Percentiles rank a stretch among this genome's conserved stretches.
These are phyloP conservation scores for Trichonephila clavata DNA, from an alignment of 1,140 invertebrate species.

Conservation along the genomic window DNA sequence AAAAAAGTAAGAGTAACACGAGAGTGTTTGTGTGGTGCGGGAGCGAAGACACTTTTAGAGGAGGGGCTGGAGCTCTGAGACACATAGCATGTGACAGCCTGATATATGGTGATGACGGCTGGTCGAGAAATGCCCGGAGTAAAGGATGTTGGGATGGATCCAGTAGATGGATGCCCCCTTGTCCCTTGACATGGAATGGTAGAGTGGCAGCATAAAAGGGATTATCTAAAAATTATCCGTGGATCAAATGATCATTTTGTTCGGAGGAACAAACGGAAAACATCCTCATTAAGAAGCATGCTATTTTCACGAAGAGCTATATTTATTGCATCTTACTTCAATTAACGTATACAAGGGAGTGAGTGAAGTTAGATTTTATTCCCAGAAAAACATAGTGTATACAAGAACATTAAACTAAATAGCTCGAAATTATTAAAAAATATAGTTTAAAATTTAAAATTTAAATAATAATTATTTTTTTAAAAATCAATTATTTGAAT, in stretches of 20 bases:
- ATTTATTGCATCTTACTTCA: no score
- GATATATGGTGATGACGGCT: slow-evolving; percentile 73
- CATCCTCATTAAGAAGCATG: no score
- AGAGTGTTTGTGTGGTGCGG: slow-evolving; percentile 24
- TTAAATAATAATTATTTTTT: no score
- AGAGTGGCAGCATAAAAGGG: not conserved
- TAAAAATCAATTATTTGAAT: no score
- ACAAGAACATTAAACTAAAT: no score
- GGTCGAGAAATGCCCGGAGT: slow-evolving; percentile 58
- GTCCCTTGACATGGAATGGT: slow-evolving; percentile 21
- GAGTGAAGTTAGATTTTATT: no score
- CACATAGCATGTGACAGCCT: slow-evolving; percentile 68
- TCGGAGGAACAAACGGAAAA: no score
- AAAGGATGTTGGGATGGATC: slow-evolving; percentile 65
- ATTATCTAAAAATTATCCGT: slow-evolving; percentile 34
- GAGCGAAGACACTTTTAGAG: slow-evolving; percentile 57
- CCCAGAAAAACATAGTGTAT: no score
- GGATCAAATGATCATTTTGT: not conserved
- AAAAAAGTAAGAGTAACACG: slow-evolving; percentile 32
- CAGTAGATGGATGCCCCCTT: slow-evolving; percentile 67
- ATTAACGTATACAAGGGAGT: no score
- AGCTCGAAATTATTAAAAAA: no score
- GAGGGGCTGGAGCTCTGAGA: slow-evolving; percentile 55
- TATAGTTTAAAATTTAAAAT: no score
- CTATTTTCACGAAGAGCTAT: no score